Evolutionary conservation across 2,113 vertebrate genomes (phyloP).

Genomic region (Cairina moschata): DNA sequence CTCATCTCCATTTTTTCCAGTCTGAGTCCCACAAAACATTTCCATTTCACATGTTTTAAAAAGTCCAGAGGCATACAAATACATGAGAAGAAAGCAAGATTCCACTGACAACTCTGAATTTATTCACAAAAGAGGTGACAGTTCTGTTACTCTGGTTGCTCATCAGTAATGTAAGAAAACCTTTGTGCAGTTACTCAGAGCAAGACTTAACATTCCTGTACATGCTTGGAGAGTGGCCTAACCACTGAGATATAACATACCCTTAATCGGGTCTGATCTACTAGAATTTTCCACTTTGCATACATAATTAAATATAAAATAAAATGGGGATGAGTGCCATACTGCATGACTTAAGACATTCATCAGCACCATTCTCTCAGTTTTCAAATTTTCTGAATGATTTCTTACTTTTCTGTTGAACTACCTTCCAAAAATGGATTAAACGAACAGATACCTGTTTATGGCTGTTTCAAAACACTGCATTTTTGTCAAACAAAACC

Average conservation of each 20-base stretch:
- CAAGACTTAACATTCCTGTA: not conserved
- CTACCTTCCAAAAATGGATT: not conserved
- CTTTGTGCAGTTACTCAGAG: not conserved
- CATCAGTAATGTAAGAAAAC: not conserved
- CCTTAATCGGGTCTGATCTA: not conserved
- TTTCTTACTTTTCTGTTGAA: not conserved
- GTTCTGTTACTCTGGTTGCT: not conserved
- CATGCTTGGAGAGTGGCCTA: not conserved
- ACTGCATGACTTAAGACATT: not conserved
- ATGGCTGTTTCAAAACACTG: not conserved
- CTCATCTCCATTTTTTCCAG: not conserved
- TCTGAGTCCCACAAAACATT: not conserved
- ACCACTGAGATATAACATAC: not conserved
- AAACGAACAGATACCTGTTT: not conserved
- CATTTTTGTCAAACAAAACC: not conserved
- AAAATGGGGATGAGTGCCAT: not conserved
- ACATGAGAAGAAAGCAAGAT: not conserved
- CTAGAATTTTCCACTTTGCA: not conserved
- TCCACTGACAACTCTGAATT: not conserved
- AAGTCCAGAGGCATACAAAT: not conserved
- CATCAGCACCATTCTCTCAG: not conserved
- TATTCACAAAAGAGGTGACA: not conserved
- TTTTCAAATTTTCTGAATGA: not conserved
- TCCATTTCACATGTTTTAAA: not conserved
- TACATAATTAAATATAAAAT: not conserved